These are phyloP conservation scores for Chirona hameri DNA, from an alignment of 2,888 invertebrate genomes.

Conservation along the genomic window DNA sequence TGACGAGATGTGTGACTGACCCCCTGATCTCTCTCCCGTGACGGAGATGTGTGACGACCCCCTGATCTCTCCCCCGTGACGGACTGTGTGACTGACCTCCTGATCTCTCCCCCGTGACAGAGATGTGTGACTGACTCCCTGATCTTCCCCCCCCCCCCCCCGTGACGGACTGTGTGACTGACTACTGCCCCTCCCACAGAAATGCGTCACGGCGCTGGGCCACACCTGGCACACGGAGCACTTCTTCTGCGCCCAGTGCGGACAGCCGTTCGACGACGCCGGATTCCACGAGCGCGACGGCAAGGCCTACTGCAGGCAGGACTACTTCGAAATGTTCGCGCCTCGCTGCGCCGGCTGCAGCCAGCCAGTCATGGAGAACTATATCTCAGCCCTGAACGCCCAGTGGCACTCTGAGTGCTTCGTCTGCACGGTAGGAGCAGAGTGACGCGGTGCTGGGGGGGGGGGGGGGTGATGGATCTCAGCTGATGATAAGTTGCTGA, in stretches of 20 bases:
- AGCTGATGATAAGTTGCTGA: too few species aligned
- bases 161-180: too few species aligned
- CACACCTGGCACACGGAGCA: constrained; percentile 99
- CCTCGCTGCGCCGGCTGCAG: constrained; percentile 96
- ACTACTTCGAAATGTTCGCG: constrained; percentile 97
- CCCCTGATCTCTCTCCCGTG: too few species aligned
- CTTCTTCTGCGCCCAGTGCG: constrained; percentile 97
- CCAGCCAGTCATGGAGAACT: constrained; percentile 95
- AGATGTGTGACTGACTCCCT: not conserved
- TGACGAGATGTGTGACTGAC: too few species aligned
- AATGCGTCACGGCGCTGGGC: constrained; percentile 96
- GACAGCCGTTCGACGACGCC: constrained; percentile 93
- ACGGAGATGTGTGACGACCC: too few species aligned
- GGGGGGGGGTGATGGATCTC: too few species aligned
- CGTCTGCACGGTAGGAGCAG: constrained; percentile 95
- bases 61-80: too few species aligned
- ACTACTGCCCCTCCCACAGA: too few species aligned
- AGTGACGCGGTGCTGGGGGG: not conserved
- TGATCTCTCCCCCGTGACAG: too few species aligned
- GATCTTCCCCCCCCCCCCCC: not conserved
- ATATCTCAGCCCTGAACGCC: constrained; percentile 92
- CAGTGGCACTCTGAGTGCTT: constrained; percentile 99
- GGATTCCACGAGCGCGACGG: constrained; percentile 97
- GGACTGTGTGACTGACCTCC: too few species aligned
- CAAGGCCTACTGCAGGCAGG: constrained; percentile 91